Evolutionary conservation across 2,113 vertebrate genomes (phyloP).

Genomic region (Perca fluviatilis): DNA sequence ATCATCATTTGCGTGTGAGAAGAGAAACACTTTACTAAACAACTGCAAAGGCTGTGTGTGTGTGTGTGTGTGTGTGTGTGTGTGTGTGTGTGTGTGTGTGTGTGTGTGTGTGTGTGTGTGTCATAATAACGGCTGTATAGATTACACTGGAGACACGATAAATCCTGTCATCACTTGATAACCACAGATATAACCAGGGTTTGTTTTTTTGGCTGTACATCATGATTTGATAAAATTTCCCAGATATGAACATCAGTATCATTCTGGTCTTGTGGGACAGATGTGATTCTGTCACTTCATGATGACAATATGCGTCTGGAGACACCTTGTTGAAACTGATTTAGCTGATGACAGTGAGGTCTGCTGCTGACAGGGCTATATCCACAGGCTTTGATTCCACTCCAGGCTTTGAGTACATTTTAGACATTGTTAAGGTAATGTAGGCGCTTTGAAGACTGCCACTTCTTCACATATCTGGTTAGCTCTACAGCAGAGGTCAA

Average conservation of each 20-base stretch:
- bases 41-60: neutral
- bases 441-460: neutral
- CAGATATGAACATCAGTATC: slow-evolving; percentile 15
- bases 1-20: neutral
- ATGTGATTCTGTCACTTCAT: slow-evolving; percentile 15
- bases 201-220: slow-evolving; percentile 21
- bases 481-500: neutral
- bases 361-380: slow-evolving; percentile 5
- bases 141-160: neutral
- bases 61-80: neutral
- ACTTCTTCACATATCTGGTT: slow-evolving; percentile 5
- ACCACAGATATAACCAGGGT: neutral
- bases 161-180: slow-evolving; percentile 1
- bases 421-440: neutral
- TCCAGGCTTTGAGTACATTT: neutral
- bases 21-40: neutral
- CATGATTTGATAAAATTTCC: slow-evolving; percentile 5
- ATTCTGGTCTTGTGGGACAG: neutral
- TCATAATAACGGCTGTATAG: neutral
- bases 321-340: slow-evolving; percentile 10
- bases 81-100: neutral
- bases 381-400: neutral
- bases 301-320: slow-evolving; percentile 11
- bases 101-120: neutral
- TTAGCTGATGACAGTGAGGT: slow-evolving; percentile 17